A percentile compares a stretch with the other conserved stretches of the same genome.
Conservation (phyloP, 2,113 vertebrate genomes). For the Bucco capensis region DNA sequence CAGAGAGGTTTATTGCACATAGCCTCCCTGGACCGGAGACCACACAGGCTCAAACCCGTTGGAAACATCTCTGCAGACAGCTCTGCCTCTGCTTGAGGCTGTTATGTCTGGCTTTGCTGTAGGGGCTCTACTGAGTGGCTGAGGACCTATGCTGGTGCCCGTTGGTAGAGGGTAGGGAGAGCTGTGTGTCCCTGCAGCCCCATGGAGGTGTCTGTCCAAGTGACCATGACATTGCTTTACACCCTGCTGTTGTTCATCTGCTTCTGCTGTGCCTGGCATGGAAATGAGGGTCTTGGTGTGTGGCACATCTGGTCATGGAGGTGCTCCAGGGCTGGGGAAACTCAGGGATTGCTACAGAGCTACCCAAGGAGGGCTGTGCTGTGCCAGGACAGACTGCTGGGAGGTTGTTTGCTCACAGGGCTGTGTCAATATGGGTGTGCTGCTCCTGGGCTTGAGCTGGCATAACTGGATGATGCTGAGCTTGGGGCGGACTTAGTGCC, state of each 20-base stretch:
- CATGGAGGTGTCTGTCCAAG: background rate
- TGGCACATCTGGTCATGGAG: fast-evolving
- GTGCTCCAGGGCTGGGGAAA: background rate
- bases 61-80: slow-evolving; percentile 30
- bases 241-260: fast-evolving
- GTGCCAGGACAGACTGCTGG: background rate
- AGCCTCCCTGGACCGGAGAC: background rate
- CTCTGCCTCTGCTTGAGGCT: slow-evolving; percentile 30
- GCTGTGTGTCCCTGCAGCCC: background rate
- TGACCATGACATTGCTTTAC: fast-evolving
- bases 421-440: background rate
- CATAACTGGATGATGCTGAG: background rate
- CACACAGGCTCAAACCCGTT: slow-evolving; percentile 47
- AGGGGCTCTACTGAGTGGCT: background rate
- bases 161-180: background rate
- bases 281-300: fast-evolving
- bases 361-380: background rate
- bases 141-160: background rate
- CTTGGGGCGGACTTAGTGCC: background rate
- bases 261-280: background rate
- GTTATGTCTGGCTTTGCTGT: slow-evolving; percentile 5
- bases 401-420: background rate
- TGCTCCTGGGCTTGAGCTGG: background rate
- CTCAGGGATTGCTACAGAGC: background rate
- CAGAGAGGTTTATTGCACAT: slow-evolving; percentile 50